Evolutionary conservation across 2,113 vertebrate species (phyloP).

Genomic region (Phrynocephalus versicolor): DNA sequence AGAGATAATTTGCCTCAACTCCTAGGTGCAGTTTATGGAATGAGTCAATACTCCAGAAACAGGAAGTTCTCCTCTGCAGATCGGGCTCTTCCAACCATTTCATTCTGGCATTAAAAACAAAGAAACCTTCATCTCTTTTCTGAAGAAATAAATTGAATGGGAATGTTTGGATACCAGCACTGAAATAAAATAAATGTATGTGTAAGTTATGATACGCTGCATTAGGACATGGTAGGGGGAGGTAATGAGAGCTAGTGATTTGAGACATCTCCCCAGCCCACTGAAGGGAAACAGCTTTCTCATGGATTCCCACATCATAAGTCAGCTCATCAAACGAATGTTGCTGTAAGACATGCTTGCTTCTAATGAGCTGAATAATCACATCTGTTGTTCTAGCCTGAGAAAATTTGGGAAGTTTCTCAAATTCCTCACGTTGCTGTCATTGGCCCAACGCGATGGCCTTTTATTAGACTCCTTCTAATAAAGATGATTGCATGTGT

Average conservation of each 20-base stretch:
- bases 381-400: slow-evolving; percentile 74
- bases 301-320: slow-evolving; percentile 79
- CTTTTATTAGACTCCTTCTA: neutral
- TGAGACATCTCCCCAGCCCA: slow-evolving; percentile 72
- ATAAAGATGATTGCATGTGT: slow-evolving; percentile 26
- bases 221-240: slow-evolving; percentile 30
- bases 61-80: neutral
- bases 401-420: slow-evolving; percentile 71
- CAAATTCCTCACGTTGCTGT: slow-evolving; percentile 55
- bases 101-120: neutral
- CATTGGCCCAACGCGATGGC: slow-evolving; percentile 25
- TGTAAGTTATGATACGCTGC: slow-evolving; percentile 52
- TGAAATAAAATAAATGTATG: slow-evolving; percentile 58
- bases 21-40: neutral
- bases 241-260: slow-evolving; percentile 49
- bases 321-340: slow-evolving; percentile 76
- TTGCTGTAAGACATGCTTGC: slow-evolving; percentile 63
- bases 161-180: slow-evolving; percentile 23
- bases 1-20: neutral
- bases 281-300: slow-evolving; percentile 79
- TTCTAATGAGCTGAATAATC: slow-evolving; percentile 68
- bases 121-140: neutral
- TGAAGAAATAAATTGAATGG: neutral
- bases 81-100: neutral
- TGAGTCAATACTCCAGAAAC: neutral